A percentile compares a stretch with the other conserved stretches of the same genome.
Evolutionary conservation across 35 echinoderm and acorn worm genomes (phyloP).

Genomic region (Chiridota heheva): DNA sequence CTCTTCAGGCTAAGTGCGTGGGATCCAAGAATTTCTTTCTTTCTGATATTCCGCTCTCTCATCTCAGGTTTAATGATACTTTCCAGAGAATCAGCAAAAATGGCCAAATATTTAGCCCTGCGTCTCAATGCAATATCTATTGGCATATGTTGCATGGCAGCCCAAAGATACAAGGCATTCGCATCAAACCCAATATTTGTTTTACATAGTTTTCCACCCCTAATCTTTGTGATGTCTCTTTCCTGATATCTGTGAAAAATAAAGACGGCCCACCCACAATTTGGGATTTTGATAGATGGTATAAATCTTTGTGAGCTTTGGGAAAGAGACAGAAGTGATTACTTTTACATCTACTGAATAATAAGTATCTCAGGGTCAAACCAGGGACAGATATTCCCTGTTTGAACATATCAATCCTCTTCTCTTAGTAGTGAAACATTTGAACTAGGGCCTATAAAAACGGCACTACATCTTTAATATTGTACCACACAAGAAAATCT

Average conservation of each 20-base stretch:
- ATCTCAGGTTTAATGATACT: background rate
- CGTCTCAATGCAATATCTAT: too few relatives aligned
- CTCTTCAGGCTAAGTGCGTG: background rate
- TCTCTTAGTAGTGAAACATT: constrained; percentile 45
- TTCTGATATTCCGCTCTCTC: background rate
- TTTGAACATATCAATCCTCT: constrained; percentile 67
- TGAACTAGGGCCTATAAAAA: constrained; percentile 44
- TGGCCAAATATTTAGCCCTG: too few relatives aligned
- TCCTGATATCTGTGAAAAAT: constrained; percentile 13
- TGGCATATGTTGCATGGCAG: too few relatives aligned
- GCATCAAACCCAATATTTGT: too few relatives aligned
- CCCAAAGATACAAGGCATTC: too few relatives aligned
- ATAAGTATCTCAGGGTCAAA: constrained; percentile 49
- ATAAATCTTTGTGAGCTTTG: constrained; percentile 43
- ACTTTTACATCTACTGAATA: background rate
- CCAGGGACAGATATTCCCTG: constrained; percentile 49
- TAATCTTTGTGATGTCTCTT: constrained; percentile 36
- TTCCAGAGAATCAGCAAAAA: constrained; percentile 25
- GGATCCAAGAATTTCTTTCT: background rate
- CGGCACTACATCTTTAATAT: constrained; percentile 46
- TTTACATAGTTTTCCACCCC: constrained; percentile 41
- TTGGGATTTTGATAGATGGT: constrained; percentile 24
- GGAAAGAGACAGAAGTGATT: constrained; percentile 24
- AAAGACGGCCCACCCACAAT: too few relatives aligned
- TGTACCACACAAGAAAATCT: constrained; percentile 68